These are phyloP conservation scores for Chrosomus eos DNA, from an alignment of 2,797 vertebrate genomes.

Conservation along the genomic window DNA sequence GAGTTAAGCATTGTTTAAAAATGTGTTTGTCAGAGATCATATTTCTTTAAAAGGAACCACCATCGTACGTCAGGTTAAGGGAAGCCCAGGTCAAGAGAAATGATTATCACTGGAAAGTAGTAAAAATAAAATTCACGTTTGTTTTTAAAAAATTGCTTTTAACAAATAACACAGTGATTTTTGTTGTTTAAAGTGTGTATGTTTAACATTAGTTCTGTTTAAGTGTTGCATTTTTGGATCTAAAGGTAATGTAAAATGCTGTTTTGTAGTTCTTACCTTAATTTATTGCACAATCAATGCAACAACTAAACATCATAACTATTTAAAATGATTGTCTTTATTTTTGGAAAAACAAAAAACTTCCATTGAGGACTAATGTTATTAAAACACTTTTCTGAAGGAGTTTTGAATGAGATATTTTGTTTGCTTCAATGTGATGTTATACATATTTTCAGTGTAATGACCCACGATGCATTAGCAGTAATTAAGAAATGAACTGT, in stretches of 20 bases:
- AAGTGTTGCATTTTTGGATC: conserved; percentile 10
- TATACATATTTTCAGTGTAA: not conserved
- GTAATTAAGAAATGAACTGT: not conserved
- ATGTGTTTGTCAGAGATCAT: not conserved
- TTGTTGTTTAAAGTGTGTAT: not conserved
- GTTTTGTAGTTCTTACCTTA: conserved; percentile 14
- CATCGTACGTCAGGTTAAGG: not conserved
- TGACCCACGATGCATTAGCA: not conserved
- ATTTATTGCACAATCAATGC: conserved; percentile 51
- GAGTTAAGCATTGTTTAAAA: not conserved
- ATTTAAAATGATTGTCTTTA: conserved; percentile 22
- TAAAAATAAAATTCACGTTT: not conserved
- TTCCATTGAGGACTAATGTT: conserved; percentile 4
- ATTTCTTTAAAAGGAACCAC: not conserved
- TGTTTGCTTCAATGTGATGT: not conserved
- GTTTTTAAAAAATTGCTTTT: conserved; percentile 21
- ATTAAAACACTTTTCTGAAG: conserved; percentile 25
- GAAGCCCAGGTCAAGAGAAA: conserved; percentile 11
- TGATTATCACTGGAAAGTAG: not conserved
- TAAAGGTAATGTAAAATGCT: not conserved
- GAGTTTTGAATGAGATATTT: not conserved
- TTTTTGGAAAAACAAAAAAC: not conserved
- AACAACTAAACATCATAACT: conserved; percentile 13
- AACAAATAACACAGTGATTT: conserved; percentile 24
- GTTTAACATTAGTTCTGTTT: not conserved